Evolutionary conservation across 2,113 vertebrate genomes (phyloP).

Genomic region (Xenus cinereus): DNA sequence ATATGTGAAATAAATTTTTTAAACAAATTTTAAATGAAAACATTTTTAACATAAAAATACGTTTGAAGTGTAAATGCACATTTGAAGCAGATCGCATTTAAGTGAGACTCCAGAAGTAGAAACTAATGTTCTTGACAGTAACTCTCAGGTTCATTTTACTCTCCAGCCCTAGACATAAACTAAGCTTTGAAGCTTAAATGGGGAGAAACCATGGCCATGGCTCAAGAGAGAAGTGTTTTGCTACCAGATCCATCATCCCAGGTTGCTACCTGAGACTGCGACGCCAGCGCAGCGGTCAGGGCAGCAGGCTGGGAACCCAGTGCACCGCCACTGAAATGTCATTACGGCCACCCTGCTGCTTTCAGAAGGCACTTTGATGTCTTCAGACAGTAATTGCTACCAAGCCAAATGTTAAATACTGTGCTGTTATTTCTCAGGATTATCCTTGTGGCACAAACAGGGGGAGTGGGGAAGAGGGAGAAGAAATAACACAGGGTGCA

Average conservation of each 20-base stretch:
- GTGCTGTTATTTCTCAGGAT: background rate
- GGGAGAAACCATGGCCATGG: background rate
- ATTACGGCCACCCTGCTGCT: background rate
- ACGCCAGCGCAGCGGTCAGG: background rate
- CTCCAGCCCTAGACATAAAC: background rate
- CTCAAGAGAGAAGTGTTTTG: background rate
- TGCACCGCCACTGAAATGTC: fast-evolving
- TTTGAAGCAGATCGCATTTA: background rate
- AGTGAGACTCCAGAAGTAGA: background rate
- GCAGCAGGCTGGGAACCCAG: background rate
- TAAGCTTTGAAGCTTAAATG: background rate
- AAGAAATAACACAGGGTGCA: background rate
- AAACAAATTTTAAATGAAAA: background rate
- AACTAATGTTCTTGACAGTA: background rate
- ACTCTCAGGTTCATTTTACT: background rate
- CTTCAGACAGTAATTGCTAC: background rate
- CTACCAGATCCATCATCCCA: background rate
- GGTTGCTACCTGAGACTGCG: background rate
- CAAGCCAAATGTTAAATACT: conserved; percentile 22
- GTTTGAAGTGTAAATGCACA: conserved; percentile 15
- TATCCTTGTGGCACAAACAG: background rate
- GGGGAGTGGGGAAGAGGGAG: background rate
- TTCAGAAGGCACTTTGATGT: background rate
- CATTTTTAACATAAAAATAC: background rate
- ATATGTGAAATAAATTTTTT: background rate